Conservation (phyloP, 1,140 invertebrate species). For the Drosophila ananassae region DNA sequence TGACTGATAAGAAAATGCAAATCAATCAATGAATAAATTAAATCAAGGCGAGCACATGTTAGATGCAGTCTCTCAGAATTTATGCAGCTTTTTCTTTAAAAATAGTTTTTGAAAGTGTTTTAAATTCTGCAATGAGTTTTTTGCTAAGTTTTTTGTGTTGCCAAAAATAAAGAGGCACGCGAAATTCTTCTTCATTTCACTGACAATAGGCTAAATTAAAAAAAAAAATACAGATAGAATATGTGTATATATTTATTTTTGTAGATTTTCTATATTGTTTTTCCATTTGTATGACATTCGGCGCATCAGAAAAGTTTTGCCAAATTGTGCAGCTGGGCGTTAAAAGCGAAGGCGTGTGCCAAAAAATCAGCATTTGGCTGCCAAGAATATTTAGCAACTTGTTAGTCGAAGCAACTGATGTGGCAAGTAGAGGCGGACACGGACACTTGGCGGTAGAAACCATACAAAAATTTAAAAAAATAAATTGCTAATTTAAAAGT, state of each 20-base stretch:
- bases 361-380: slow-evolving; percentile 40
- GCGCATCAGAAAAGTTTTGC: slow-evolving; percentile 41
- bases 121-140: neutral
- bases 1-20: slow-evolving; percentile 11
- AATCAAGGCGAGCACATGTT: neutral
- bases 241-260: neutral
- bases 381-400: slow-evolving; percentile 50
- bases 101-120: neutral
- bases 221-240: too few species aligned
- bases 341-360: slow-evolving; percentile 53
- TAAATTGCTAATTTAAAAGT: neutral
- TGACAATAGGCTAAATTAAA: neutral
- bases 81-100: neutral
- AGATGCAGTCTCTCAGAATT: neutral
- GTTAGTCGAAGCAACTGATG: slow-evolving; percentile 32
- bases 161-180: neutral
- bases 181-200: neutral
- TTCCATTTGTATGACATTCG: slow-evolving; percentile 24
- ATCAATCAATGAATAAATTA: slow-evolving; percentile 7
- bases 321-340: slow-evolving; percentile 34
- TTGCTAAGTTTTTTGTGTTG: neutral
- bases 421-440: neutral
- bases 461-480: slow-evolving; percentile 11
- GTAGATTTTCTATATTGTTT: slow-evolving; percentile 13
- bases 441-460: neutral